phyloP scores from a whole-genome alignment of 2,888 invertebrate species.

The Agrotis exclamationis region DNA sequence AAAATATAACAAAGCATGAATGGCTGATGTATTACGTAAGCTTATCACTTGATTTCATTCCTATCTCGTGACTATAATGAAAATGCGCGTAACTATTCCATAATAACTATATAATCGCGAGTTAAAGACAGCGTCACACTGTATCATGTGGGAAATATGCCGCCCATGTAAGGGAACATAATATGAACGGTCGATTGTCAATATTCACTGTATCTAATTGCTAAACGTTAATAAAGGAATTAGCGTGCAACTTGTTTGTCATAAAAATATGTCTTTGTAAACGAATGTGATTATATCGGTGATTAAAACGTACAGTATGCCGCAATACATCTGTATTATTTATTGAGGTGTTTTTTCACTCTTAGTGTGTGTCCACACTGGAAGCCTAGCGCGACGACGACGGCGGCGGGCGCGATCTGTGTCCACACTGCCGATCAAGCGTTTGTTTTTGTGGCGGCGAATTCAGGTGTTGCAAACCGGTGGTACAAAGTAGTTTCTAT shows the following conservation, averaged over 20 bases:
- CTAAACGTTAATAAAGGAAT: slow-evolving; percentile 65
- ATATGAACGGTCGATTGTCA: slow-evolving; percentile 58
- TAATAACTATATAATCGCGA: slow-evolving; percentile 69
- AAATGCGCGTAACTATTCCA: slow-evolving; percentile 56
- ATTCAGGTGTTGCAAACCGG: no score
- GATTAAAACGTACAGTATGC: slow-evolving; percentile 57
- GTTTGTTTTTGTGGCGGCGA: no score
- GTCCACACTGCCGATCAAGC: no score
- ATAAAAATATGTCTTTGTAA: slow-evolving; percentile 65
- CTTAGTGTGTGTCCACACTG: slow-evolving; percentile 24
- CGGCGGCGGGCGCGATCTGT: no score
- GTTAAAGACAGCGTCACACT: slow-evolving; percentile 68
- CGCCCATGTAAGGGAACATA: slow-evolving; percentile 68
- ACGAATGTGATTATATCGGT: slow-evolving; percentile 47
- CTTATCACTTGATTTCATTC: slow-evolving; percentile 70
- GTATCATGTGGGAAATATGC: slow-evolving; percentile 77
- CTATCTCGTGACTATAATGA: slow-evolving; percentile 69
- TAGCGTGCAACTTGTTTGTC: slow-evolving; percentile 61
- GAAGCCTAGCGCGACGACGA: no score
- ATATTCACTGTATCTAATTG: slow-evolving; percentile 64
- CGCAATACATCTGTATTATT: slow-evolving; percentile 37
- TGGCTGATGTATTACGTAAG: slow-evolving; percentile 64
- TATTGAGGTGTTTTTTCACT: slow-evolving; percentile 26
- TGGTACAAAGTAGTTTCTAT: no score
- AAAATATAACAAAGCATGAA: slow-evolving; percentile 56